A percentile compares a stretch with the other conserved stretches of the same genome.
Conservation (phyloP, 2,888 invertebrate genomes). For the Xylocampa areola region DNA sequence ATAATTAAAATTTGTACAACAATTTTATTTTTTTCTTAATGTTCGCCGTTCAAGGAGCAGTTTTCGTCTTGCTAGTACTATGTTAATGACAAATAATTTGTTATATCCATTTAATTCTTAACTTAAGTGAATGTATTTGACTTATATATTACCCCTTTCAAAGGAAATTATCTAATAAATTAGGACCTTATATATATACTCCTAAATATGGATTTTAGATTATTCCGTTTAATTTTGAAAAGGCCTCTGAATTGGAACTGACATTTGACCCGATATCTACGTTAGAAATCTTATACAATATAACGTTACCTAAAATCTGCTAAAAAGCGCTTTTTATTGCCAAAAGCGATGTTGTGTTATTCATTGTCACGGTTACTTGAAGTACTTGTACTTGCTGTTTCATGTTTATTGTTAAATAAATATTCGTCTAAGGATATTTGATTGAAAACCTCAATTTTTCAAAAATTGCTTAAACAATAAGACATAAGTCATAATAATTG, state of each 20-base stretch:
- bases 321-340: slow-evolving; percentile 38
- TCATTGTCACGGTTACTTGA: slow-evolving; percentile 13
- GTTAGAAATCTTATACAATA: slow-evolving; percentile 2
- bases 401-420: slow-evolving; percentile 36
- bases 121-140: too few relatives aligned
- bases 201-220: not conserved
- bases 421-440: slow-evolving; percentile 40
- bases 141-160: too few relatives aligned
- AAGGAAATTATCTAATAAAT: too few relatives aligned
- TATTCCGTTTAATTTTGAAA: slow-evolving; percentile 23
- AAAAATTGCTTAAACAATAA: slow-evolving; percentile 8
- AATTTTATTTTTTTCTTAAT: too few relatives aligned
- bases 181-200: too few relatives aligned
- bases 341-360: slow-evolving; percentile 53
- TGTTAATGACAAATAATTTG: too few relatives aligned
- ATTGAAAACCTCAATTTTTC: not conserved
- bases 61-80: too few relatives aligned
- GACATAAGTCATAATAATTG: slow-evolving; percentile 8
- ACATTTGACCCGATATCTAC: slow-evolving; percentile 63
- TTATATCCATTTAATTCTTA: too few relatives aligned
- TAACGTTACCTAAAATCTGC: slow-evolving; percentile 9
- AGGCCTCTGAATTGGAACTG: slow-evolving; percentile 48
- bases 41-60: too few relatives aligned
- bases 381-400: slow-evolving; percentile 12
- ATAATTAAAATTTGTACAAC: too few relatives aligned